Percentiles rank a stretch among this genome's conserved stretches.
Conservation (phyloP, 2,113 vertebrate species). For the Oreamnos americanus region DNA sequence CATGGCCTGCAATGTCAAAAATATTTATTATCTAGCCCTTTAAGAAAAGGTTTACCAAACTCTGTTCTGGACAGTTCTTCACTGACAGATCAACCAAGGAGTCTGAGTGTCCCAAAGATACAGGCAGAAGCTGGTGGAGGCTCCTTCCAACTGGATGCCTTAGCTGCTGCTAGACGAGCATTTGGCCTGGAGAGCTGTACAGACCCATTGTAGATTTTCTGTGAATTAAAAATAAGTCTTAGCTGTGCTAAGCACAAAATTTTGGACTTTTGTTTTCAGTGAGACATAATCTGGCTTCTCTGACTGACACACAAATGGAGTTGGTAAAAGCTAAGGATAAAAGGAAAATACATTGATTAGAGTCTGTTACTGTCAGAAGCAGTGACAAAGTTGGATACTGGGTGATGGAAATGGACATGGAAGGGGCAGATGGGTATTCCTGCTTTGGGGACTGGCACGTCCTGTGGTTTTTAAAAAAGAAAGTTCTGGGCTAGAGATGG, state of each 20-base stretch:
- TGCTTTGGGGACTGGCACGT: background rate
- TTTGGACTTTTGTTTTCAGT: background rate
- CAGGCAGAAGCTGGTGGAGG: background rate
- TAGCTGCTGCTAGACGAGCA: background rate
- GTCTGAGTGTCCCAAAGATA: background rate
- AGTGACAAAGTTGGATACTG: background rate
- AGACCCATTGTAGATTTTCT: background rate
- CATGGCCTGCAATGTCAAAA: background rate
- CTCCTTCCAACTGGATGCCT: background rate
- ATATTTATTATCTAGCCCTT: background rate
- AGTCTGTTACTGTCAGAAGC: background rate
- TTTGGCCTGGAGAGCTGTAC: background rate
- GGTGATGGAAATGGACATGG: background rate
- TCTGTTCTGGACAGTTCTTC: background rate
- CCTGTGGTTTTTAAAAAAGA: conserved; percentile 34
- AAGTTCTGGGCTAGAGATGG: conserved; percentile 29
- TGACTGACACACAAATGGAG: background rate
- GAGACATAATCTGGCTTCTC: background rate
- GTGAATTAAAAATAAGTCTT: background rate
- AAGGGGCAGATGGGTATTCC: background rate
- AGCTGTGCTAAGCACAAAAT: background rate
- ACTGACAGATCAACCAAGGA: background rate
- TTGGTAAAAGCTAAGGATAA: background rate
- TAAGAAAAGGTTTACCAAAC: background rate
- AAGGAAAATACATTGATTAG: background rate